Evolutionary conservation across 1,140 invertebrate species (phyloP).

Genomic region (Ooceraea biroi): DNA sequence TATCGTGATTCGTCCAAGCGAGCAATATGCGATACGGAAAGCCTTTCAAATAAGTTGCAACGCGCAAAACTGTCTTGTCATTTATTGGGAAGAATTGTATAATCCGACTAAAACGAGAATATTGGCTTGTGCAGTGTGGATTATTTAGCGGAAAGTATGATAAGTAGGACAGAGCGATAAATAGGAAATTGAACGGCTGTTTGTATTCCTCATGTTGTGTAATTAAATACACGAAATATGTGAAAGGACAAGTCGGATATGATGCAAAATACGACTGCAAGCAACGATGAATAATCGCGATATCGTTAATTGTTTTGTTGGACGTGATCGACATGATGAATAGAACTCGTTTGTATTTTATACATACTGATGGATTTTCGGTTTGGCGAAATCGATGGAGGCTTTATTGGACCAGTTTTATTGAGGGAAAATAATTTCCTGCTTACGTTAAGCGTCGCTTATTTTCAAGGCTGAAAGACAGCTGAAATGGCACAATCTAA

Average conservation of each 20-base stretch:
- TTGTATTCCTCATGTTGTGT: slow-evolving; percentile 1
- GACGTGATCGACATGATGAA: slow-evolving; percentile 1
- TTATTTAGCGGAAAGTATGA: slow-evolving; percentile 27
- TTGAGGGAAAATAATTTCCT: slow-evolving; percentile 35
- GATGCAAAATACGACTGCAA: background rate
- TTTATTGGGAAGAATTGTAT: background rate
- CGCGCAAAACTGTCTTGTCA: background rate
- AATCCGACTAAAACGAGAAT: background rate
- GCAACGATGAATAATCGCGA: slow-evolving; percentile 31
- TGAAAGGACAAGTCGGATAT: background rate
- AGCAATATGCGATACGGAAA: background rate
- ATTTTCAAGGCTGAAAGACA: slow-evolving; percentile 13
- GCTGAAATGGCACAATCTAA: slow-evolving; percentile 7
- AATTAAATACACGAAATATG: slow-evolving; percentile 40
- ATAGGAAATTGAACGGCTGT: slow-evolving; percentile 44
- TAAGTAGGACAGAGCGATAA: slow-evolving; percentile 23
- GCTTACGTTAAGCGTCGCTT: slow-evolving; percentile 1
- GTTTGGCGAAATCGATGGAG: background rate
- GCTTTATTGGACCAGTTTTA: slow-evolving; percentile 34
- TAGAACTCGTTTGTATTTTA: slow-evolving; percentile 30
- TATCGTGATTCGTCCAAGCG: background rate
- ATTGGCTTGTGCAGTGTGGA: slow-evolving; percentile 3
- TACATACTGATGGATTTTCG: background rate
- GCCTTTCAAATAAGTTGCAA: background rate
- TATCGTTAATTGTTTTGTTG: slow-evolving; percentile 48